Conservation (phyloP, 1,140 invertebrate species). For the Drosophila dunni region DNA sequence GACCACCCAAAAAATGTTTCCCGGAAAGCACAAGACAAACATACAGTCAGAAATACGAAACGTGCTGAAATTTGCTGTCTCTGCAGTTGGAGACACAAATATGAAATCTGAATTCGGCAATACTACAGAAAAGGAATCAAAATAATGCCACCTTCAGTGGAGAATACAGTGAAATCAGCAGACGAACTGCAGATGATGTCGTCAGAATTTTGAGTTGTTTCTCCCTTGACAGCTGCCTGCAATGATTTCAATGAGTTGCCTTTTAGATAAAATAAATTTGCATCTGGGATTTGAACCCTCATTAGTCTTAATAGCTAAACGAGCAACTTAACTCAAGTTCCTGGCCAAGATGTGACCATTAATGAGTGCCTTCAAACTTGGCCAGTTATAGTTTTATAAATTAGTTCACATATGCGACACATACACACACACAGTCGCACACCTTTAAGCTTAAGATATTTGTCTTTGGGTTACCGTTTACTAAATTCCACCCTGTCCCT, state of each 20-base stretch:
- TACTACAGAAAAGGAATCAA: background rate
- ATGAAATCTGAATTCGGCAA: slow-evolving; percentile 28
- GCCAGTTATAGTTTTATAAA: slow-evolving; percentile 71
- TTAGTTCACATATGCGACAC: slow-evolving; percentile 44
- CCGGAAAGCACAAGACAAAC: slow-evolving; percentile 76
- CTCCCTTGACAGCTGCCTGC: slow-evolving; percentile 53
- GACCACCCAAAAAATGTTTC: slow-evolving; percentile 73
- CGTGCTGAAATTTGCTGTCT: slow-evolving; percentile 73
- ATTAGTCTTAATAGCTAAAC: slow-evolving; percentile 81
- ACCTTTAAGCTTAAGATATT: slow-evolving; percentile 74
- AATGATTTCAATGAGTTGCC: slow-evolving; percentile 59
- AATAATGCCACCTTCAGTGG: slow-evolving; percentile 53
- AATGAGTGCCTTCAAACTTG: slow-evolving; percentile 63
- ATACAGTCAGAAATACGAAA: slow-evolving; percentile 60
- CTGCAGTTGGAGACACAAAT: slow-evolving; percentile 40
- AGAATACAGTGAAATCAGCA: slow-evolving; percentile 56
- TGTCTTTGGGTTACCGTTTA: slow-evolving; percentile 51
- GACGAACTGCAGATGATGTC: slow-evolving; percentile 46
- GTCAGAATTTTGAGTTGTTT: background rate
- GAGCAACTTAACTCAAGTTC: slow-evolving; percentile 45
- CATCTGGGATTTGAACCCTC: slow-evolving; percentile 58
- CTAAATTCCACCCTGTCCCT: background rate
- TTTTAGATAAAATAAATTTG: slow-evolving; percentile 56
- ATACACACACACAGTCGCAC: slow-evolving; percentile 1
- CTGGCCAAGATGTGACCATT: slow-evolving; percentile 39